Evolutionary conservation across 53 echinoderm and acorn worm species (phyloP).

Genomic region (Holothuria leucospilota): DNA sequence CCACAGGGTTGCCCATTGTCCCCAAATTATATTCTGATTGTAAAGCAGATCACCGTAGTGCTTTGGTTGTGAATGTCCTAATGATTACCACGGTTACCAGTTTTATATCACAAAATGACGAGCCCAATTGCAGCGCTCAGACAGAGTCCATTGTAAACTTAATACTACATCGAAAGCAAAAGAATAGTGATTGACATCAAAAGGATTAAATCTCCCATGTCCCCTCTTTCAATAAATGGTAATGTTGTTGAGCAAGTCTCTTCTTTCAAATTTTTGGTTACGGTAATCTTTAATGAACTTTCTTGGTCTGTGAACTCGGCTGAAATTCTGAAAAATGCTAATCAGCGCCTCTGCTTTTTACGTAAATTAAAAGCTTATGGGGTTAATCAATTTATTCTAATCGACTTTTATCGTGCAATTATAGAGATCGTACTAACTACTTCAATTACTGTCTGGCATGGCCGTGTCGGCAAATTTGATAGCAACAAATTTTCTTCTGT

Average conservation of each 20-base stretch:
- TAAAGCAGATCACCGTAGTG: background rate
- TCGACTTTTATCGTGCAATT: background rate
- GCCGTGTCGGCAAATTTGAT: background rate
- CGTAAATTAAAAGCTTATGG: conserved; percentile 7
- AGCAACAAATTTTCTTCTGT: background rate
- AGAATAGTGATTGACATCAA: background rate
- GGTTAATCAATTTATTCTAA: no score
- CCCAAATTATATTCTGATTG: background rate
- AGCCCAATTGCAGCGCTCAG: background rate
- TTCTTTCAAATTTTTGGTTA: no score
- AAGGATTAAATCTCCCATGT: background rate
- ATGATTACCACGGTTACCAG: conserved; percentile 1
- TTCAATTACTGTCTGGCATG: conserved; percentile 22
- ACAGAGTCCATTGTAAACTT: background rate
- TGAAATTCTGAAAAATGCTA: background rate
- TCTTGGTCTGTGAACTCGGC: no score
- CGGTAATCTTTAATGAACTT: background rate
- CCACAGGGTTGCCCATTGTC: conserved; percentile 5
- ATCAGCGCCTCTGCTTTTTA: background rate
- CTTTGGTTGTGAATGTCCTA: background rate
- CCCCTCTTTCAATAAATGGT: background rate
- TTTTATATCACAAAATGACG: background rate
- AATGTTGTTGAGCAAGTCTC: no score
- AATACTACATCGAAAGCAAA: background rate
- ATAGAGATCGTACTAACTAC: background rate